phyloP scores from a whole-genome alignment of 1,140 invertebrate genomes.

The Macrobrachium rosenbergii region DNA sequence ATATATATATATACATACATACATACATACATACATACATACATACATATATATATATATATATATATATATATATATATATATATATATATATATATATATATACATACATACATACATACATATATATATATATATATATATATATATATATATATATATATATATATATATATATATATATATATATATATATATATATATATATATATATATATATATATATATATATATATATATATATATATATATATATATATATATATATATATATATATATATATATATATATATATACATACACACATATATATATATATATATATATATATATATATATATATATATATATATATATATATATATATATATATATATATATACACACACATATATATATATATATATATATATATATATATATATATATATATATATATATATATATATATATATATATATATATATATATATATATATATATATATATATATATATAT shows the following conservation, averaged over 20 bases:
- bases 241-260: conserved; percentile 23
- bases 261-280: conserved; percentile 34
- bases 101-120: conserved; percentile 12
- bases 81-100: conserved; percentile 2
- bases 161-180: conserved; percentile 4
- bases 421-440: background rate
- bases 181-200: conserved; percentile 40
- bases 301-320: conserved; percentile 28
- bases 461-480: conserved; percentile 7
- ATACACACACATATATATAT: background rate
- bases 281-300: conserved; percentile 43
- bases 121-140: background rate
- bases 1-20: too few relatives aligned
- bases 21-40: too few relatives aligned
- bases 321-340: conserved; percentile 1
- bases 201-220: too few relatives aligned
- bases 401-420: background rate
- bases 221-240: too few relatives aligned
- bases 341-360: background rate
- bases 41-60: too few relatives aligned
- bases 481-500: conserved; percentile 7
- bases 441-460: conserved; percentile 8
- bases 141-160: background rate
- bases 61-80: too few relatives aligned
- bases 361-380: background rate